A percentile compares a stretch with the other conserved stretches of the same genome.
Evolutionary conservation across 2,888 invertebrate species (phyloP).

Genomic region (Buathra laborator): DNA sequence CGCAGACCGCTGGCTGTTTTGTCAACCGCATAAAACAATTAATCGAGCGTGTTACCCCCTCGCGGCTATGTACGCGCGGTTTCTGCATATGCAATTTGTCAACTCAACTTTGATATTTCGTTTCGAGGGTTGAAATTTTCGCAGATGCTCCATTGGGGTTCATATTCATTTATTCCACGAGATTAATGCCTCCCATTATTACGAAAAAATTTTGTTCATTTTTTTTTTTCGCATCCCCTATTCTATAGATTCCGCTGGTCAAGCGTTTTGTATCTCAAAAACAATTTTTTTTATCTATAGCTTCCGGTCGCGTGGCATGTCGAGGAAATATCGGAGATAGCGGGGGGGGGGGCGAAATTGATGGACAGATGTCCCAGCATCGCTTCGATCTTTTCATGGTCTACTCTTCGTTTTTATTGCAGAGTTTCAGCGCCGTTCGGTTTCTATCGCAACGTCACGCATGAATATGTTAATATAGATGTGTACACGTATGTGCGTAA

Average conservation of each 20-base stretch:
- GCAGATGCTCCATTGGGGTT: not conserved
- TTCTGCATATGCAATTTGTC: constrained; percentile 12
- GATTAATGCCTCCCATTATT: constrained; percentile 30
- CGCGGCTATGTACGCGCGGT: not conserved
- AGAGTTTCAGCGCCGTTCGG: constrained; percentile 4
- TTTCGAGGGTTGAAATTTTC: constrained; percentile 1
- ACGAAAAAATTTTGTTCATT: not conserved
- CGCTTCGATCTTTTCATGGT: constrained; percentile 34
- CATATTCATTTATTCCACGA: constrained; percentile 7
- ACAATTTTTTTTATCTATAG: too few species aligned
- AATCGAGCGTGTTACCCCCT: not conserved
- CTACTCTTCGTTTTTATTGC: not conserved
- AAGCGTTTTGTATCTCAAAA: too few species aligned
- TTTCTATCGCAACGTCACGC: constrained; percentile 72
- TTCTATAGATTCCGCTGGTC: too few species aligned
- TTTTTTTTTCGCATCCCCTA: not conserved
- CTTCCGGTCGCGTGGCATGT: not conserved
- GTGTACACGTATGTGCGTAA: constrained; percentile 30
- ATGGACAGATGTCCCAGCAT: constrained; percentile 72
- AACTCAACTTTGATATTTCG: constrained; percentile 17
- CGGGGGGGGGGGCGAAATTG: constrained; percentile 46
- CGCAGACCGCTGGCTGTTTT: constrained; percentile 38
- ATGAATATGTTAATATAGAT: constrained; percentile 77
- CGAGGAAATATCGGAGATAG: not conserved
- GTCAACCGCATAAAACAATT: constrained; percentile 54